These are phyloP conservation scores for Platalea minor DNA, from an alignment of 2,797 vertebrate species.

Conservation along the genomic window DNA sequence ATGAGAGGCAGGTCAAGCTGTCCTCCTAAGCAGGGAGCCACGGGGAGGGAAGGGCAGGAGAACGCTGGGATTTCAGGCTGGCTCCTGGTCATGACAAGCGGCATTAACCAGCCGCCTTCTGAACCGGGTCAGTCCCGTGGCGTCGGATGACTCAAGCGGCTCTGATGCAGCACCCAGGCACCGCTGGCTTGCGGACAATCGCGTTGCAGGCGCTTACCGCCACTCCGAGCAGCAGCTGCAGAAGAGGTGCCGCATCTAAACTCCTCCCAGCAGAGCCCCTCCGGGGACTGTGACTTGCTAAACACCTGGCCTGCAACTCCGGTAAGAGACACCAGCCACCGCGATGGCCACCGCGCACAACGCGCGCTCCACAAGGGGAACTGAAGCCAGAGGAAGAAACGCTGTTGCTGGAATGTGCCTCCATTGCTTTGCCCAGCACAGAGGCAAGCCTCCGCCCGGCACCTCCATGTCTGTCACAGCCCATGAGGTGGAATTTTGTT, in stretches of 20 bases:
- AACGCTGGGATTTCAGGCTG: background rate
- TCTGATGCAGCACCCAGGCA: background rate
- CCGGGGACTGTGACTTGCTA: fast-evolving
- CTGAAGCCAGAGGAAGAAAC: background rate
- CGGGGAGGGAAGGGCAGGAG: background rate
- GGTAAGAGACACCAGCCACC: fast-evolving
- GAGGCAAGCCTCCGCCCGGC: background rate
- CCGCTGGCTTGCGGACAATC: fast-evolving
- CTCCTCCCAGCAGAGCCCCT: background rate
- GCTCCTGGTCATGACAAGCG: background rate
- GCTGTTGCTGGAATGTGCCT: background rate
- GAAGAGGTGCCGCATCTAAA: background rate
- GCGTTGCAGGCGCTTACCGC: background rate
- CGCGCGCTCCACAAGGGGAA: fast-evolving
- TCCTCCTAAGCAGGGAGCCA: background rate
- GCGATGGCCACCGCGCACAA: fast-evolving
- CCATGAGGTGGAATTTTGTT: background rate
- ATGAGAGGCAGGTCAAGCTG: fast-evolving
- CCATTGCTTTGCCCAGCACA: fast-evolving
- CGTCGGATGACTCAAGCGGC: background rate
- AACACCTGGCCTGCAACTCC: background rate
- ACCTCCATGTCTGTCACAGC: background rate
- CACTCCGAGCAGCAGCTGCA: background rate
- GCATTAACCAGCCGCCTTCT: fast-evolving
- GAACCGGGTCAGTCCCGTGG: background rate